Conservation (phyloP, 2,888 invertebrate genomes). For the Syrphus vitripennis region DNA sequence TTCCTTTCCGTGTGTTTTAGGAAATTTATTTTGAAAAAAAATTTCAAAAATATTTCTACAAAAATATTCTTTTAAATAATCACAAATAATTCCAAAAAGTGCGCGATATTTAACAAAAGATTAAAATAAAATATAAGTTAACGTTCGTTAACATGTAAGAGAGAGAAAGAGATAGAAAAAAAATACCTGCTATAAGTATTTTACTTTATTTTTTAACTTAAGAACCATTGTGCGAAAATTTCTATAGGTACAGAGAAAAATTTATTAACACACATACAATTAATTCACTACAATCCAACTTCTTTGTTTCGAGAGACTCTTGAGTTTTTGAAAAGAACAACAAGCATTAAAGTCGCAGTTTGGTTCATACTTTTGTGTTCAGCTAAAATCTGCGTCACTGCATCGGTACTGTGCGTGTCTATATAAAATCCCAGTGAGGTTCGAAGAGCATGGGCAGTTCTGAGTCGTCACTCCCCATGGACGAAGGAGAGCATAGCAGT, state of each 20-base stretch:
- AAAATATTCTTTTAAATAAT: background rate
- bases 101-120: constrained; percentile 21
- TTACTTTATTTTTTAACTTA: background rate
- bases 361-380: constrained; percentile 53
- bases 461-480: constrained; percentile 74
- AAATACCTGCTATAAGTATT: background rate
- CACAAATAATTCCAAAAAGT: constrained; percentile 32
- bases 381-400: constrained; percentile 47
- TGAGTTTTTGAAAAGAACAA: constrained; percentile 21
- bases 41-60: constrained; percentile 21
- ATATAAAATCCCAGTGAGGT: constrained; percentile 64
- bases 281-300: constrained; percentile 16
- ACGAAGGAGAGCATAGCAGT: constrained; percentile 68
- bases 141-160: constrained; percentile 52
- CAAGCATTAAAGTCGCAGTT: constrained; percentile 62
- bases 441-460: constrained; percentile 77
- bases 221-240: constrained; percentile 12
- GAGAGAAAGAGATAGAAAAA: background rate
- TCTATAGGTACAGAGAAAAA: background rate
- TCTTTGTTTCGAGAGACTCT: constrained; percentile 45
- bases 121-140: constrained; percentile 24
- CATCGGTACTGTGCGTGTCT: background rate
- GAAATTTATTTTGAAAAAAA: constrained; percentile 26
- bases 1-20: constrained; percentile 25
- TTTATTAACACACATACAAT: background rate